Percentiles rank a stretch among this genome's conserved stretches.
Conservation (phyloP, 1,140 invertebrate species). For the Camponotus pennsylvanicus region DNA sequence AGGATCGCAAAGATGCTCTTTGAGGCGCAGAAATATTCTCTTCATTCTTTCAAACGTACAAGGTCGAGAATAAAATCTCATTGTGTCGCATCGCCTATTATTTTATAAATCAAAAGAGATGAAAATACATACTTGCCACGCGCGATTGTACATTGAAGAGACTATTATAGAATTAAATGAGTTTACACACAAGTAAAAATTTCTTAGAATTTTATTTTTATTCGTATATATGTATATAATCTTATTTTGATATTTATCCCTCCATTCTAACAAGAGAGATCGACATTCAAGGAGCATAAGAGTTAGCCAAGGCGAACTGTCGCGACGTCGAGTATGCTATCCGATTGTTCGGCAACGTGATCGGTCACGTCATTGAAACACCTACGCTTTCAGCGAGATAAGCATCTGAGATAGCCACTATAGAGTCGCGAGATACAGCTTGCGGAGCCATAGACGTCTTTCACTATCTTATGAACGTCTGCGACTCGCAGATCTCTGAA, state of each 20-base stretch:
- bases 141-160: slow-evolving; percentile 31
- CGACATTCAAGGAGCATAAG: slow-evolving; percentile 2
- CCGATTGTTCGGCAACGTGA: slow-evolving; percentile 78
- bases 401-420: slow-evolving; percentile 72
- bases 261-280: neutral
- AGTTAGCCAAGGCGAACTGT: slow-evolving; percentile 70
- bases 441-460: slow-evolving; percentile 56
- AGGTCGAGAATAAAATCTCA: slow-evolving; percentile 12
- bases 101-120: slow-evolving; percentile 17
- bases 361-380: slow-evolving; percentile 78
- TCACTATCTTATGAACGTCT: slow-evolving; percentile 70
- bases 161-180: neutral
- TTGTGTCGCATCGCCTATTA: slow-evolving; percentile 41
- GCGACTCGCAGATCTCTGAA: slow-evolving; percentile 36
- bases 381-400: slow-evolving; percentile 70
- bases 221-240: neutral
- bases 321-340: slow-evolving; percentile 67
- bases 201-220: neutral
- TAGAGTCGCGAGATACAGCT: slow-evolving; percentile 58
- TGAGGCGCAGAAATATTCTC: slow-evolving; percentile 29
- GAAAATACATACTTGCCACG: slow-evolving; percentile 4
- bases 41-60: neutral
- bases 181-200: neutral
- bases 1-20: slow-evolving; percentile 54
- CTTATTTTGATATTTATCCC: slow-evolving; percentile 26